phyloP scores from a whole-genome alignment of 1,140 invertebrate species.

The Aphelinus atriplicis region DNA sequence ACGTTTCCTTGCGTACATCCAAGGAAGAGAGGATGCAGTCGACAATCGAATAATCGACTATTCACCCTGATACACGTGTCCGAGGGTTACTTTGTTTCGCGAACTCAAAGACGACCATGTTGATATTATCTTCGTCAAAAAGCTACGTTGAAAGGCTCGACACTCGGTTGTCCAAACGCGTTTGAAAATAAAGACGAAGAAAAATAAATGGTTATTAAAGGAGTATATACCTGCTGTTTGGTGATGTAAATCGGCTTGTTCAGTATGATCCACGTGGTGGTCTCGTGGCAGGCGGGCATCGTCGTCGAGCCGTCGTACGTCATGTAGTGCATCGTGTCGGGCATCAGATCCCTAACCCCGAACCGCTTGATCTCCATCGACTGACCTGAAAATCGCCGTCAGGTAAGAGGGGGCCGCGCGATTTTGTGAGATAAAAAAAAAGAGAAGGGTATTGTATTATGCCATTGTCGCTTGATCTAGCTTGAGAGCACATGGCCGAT shows the following conservation, averaged over 20 bases:
- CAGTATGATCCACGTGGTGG: slow-evolving; percentile 94
- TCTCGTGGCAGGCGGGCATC: slow-evolving; percentile 92
- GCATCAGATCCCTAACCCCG: slow-evolving; percentile 84
- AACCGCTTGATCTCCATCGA: slow-evolving; percentile 83
- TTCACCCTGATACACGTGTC: no score
- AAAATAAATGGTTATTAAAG: background rate
- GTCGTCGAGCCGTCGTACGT: slow-evolving; percentile 97
- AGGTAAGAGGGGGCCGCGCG: background rate
- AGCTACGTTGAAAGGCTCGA: no score
- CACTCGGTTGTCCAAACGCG: background rate
- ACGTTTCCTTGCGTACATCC: no score
- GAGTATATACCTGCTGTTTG: slow-evolving; percentile 83
- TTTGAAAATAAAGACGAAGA: background rate
- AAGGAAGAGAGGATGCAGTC: no score
- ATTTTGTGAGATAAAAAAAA: no score
- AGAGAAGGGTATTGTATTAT: no score
- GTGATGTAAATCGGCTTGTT: slow-evolving; percentile 98
- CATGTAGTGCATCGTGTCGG: slow-evolving; percentile 94
- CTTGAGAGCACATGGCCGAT: no score
- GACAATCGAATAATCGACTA: no score
- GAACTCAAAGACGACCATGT: no score
- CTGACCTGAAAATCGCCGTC: slow-evolving; percentile 71
- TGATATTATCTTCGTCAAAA: no score
- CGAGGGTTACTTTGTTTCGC: no score
- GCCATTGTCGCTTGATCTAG: no score